Evolutionary conservation across 2,797 vertebrate genomes (phyloP).

Genomic region (Liparis tanakae): DNA sequence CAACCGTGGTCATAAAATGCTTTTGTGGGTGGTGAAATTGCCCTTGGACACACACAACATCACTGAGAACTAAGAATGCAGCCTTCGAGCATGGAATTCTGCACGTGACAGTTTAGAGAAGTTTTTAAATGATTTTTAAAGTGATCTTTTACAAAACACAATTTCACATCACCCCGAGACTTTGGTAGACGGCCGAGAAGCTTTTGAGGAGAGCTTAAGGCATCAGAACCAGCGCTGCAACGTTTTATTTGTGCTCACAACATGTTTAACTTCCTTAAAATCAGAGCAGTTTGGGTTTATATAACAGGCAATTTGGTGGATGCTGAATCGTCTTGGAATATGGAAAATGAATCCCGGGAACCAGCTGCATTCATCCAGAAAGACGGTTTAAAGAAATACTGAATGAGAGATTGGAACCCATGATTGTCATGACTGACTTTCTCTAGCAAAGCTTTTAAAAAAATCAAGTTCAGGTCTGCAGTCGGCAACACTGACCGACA

Average conservation of each 20-base stretch:
- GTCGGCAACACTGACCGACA: not conserved
- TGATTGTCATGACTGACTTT: not conserved
- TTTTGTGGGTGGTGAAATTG: conserved; percentile 36
- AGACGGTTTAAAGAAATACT: not conserved
- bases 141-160: too few relatives aligned
- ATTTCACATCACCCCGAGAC: too few relatives aligned
- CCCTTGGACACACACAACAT: too few relatives aligned
- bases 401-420: conserved; percentile 1
- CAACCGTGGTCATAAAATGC: conserved; percentile 36
- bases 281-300: not conserved
- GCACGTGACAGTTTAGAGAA: too few relatives aligned
- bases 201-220: not conserved
- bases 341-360: not conserved
- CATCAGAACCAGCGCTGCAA: not conserved
- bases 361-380: not conserved
- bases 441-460: not conserved
- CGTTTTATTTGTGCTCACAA: too few relatives aligned
- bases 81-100: too few relatives aligned
- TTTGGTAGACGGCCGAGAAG: too few relatives aligned
- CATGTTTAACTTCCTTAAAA: not conserved
- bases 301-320: not conserved
- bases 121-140: too few relatives aligned
- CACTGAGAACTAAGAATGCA: too few relatives aligned
- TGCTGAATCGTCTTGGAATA: not conserved
- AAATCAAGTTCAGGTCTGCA: not conserved